Evolutionary conservation across 64 coral and sea anemone genomes (phyloP).

Genomic region (Montipora cactus): DNA sequence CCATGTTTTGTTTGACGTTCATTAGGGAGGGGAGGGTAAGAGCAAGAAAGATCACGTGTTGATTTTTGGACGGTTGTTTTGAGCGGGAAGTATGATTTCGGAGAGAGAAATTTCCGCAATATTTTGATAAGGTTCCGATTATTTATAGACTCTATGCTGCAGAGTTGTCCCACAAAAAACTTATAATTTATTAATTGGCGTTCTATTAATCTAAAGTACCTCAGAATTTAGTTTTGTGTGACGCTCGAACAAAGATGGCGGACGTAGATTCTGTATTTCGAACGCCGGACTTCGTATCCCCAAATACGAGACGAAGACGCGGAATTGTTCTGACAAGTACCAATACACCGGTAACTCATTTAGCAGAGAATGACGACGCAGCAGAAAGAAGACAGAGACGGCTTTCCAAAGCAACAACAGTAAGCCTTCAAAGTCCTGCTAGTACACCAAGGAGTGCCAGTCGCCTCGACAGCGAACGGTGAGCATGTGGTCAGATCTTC

Average conservation of each 20-base stretch:
- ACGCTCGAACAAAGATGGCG: slow-evolving; percentile 1
- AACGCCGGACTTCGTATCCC: slow-evolving; percentile 79
- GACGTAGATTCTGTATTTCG: slow-evolving; percentile 61
- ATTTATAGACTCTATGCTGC: neutral
- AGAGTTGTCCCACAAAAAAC: neutral
- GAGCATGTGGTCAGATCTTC: neutral
- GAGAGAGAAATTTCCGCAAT: neutral
- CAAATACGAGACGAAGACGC: slow-evolving; percentile 75
- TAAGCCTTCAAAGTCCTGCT: slow-evolving; percentile 77
- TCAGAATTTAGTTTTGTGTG: neutral
- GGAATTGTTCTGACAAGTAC: slow-evolving; percentile 40
- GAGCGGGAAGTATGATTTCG: slow-evolving; percentile 51
- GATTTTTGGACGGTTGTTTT: slow-evolving; percentile 54
- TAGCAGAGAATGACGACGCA: slow-evolving; percentile 86
- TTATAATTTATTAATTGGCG: neutral
- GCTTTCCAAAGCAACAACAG: slow-evolving; percentile 74
- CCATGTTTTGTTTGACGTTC: slow-evolving; percentile 46
- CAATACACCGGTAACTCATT: slow-evolving; percentile 48
- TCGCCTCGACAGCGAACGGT: slow-evolving; percentile 75
- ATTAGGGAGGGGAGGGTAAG: neutral
- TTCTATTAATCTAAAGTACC: neutral
- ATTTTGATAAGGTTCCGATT: neutral
- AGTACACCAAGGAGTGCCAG: slow-evolving; percentile 76
- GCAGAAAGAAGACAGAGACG: slow-evolving; percentile 81
- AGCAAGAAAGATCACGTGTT: slow-evolving; percentile 44